Base-by-base conservation (phyloP, 2,797 vertebrate genomes). In the Phoeniculus purpureus region DNA sequence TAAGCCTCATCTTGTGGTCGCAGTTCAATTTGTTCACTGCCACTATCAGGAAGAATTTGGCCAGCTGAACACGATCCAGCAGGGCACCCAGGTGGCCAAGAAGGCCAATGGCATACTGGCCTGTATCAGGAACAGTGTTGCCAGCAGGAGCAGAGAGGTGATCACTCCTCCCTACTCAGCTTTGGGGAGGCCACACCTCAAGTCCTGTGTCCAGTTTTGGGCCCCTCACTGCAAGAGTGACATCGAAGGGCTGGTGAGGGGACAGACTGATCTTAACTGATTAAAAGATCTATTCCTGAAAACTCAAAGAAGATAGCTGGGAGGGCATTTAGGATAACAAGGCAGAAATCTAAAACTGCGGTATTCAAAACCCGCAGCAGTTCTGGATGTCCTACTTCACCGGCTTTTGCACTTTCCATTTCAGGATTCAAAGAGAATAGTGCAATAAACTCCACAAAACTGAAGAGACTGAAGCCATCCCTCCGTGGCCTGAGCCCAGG, bases 401-500 rank as follows among this genome's bases (percentile, higher is more conserved):
- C 27, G 5, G 3, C 20, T 87, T 82, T 74, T 45, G n/a, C 67
- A 55, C 40, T 86, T 92, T 11, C 22, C 40, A 67, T 58, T 81
- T 82, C 70, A 77, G 58, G 34, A 67, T 78, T 55, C n/a, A 67
- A 82, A 92, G 82, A 68, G 26, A 93, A 78, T 27, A 83, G 26
- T 32, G 62, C 87, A 85, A 64, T 78, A 81, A 90, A 68, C 55
- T 59, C 4, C 66, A 66, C 6, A 48, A 75, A 85, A 70, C 20
- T 51, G n/a, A n/a, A 29, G 34, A 62, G 55, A 66, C 76, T 40
- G 31, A 68, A 87, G 37, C 26, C 73, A 85, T 66, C 31, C 32
- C 66, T 75, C 70, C 37, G 31, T 5, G 22, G 59, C 50, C 12
- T 1, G 2, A 54, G 32, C 73, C 87, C 5, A 74, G 61, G 72